These are phyloP conservation scores for Eulemur rubriventer DNA, from an alignment of 2,797 vertebrate genomes.

Conservation along the genomic window DNA sequence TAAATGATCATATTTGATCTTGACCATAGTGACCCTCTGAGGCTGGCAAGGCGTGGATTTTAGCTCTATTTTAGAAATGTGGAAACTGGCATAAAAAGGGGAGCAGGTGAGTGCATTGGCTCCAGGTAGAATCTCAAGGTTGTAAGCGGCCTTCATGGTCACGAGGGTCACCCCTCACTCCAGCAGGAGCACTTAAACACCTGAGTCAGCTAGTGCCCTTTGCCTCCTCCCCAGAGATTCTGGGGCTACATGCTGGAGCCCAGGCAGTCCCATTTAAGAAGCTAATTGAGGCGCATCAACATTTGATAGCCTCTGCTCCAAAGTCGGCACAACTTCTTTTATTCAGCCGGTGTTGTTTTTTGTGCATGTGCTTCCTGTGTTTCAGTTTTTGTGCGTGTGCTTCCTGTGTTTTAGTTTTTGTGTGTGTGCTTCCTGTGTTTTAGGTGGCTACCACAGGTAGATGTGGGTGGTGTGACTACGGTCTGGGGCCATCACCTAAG, in stretches of 20 bases:
- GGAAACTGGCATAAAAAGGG: neutral
- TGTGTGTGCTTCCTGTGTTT: neutral
- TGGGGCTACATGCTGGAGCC: neutral
- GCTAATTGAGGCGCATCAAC: neutral
- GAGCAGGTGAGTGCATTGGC: neutral
- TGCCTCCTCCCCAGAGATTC: neutral
- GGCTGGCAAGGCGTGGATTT: neutral
- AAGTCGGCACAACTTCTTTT: neutral
- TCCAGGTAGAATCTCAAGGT: neutral
- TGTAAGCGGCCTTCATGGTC: neutral
- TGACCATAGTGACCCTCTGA: neutral
- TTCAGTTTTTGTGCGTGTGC: neutral
- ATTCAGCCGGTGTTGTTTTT: neutral
- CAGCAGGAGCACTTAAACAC: neutral
- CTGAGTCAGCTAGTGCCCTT: neutral
- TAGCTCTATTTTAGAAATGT: neutral
- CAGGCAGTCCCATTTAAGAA: neutral
- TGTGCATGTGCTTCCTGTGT: neutral
- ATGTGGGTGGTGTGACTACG: neutral
- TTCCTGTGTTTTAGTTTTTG: neutral
- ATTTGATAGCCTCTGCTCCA: neutral
- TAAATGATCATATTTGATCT: slow-evolving; percentile 20
- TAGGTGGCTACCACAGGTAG: neutral
- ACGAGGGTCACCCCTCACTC: neutral
- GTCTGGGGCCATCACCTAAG: slow-evolving; percentile 4